These are phyloP conservation scores for Acanthurus lineatus DNA, from an alignment of 2,797 vertebrate genomes.

Conservation along the genomic window DNA sequence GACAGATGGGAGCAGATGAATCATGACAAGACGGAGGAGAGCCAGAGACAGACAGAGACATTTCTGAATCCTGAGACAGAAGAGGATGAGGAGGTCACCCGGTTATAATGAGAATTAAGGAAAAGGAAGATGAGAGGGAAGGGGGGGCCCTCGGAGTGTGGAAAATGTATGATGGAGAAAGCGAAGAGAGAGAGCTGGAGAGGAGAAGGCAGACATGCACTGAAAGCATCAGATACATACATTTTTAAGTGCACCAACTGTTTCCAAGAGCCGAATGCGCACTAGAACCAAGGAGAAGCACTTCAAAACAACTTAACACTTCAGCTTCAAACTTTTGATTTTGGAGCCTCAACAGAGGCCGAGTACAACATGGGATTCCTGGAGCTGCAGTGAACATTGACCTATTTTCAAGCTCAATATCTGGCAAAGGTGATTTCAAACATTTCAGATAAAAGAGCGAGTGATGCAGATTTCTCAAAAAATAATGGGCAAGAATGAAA, in stretches of 20 bases:
- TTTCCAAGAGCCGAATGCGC: conserved; percentile 48
- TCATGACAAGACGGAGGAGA: conserved; percentile 51
- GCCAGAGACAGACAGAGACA: conserved; percentile 15
- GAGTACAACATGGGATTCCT: conserved; percentile 35
- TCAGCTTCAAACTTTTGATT: conserved; percentile 43
- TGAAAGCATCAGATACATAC: conserved; percentile 58
- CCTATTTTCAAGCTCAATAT: conserved; percentile 27
- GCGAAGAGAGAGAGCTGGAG: conserved; percentile 8
- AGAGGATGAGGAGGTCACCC: conserved; percentile 53
- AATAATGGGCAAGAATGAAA: neutral
- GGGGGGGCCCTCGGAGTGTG: neutral
- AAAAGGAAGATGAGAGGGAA: conserved; percentile 17
- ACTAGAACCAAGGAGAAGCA: conserved; percentile 38
- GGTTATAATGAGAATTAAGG: conserved; percentile 55
- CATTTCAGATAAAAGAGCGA: neutral
- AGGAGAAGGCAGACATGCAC: conserved; percentile 30
- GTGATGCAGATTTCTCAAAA: neutral
- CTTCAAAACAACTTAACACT: conserved; percentile 61
- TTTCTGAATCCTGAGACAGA: conserved; percentile 27
- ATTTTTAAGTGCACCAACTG: conserved; percentile 68
- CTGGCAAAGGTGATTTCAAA: conserved; percentile 5
- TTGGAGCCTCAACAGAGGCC: conserved; percentile 39
- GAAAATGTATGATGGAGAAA: conserved; percentile 15
- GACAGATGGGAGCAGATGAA: conserved; percentile 52
- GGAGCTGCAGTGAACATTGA: conserved; percentile 25